A percentile compares a stretch with the other conserved stretches of the same genome.
Conservation (phyloP, 1,140 invertebrate species). For the Diorhabda elongata region DNA sequence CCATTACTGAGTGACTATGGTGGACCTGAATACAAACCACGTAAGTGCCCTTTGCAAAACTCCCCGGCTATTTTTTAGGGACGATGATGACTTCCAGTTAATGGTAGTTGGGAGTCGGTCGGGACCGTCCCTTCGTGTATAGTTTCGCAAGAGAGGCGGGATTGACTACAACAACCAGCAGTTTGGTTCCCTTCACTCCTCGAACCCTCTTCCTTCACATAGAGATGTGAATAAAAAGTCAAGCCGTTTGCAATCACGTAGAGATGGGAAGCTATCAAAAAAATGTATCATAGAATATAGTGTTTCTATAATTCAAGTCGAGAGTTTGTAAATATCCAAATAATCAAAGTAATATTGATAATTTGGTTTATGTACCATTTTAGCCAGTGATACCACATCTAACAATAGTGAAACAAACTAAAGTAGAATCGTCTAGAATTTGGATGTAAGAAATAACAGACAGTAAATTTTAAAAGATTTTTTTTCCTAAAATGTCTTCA, state of each 20-base stretch:
- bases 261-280: neutral
- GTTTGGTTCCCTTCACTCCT: neutral
- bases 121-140: conserved; percentile 33
- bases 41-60: conserved; percentile 11
- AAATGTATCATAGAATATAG: no score
- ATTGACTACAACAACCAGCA: neutral
- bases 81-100: conserved; percentile 31
- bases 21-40: conserved; percentile 15
- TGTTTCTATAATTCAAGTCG: no score
- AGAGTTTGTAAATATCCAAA: no score
- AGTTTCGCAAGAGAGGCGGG: conserved; percentile 32
- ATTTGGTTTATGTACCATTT: no score
- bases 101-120: conserved; percentile 23
- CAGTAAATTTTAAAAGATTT: no score
- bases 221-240: neutral
- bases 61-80: conserved; percentile 19
- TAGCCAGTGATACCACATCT: no score
- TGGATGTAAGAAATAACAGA: no score
- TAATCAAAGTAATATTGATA: no score
- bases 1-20: conserved; percentile 13
- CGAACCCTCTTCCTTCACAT: neutral
- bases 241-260: neutral
- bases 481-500: no score
- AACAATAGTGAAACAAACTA: no score
- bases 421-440: no score